phyloP scores from a whole-genome alignment of 30 jellyfish, hydroid and myxozoan genomes.

The Hydractinia echinata region DNA sequence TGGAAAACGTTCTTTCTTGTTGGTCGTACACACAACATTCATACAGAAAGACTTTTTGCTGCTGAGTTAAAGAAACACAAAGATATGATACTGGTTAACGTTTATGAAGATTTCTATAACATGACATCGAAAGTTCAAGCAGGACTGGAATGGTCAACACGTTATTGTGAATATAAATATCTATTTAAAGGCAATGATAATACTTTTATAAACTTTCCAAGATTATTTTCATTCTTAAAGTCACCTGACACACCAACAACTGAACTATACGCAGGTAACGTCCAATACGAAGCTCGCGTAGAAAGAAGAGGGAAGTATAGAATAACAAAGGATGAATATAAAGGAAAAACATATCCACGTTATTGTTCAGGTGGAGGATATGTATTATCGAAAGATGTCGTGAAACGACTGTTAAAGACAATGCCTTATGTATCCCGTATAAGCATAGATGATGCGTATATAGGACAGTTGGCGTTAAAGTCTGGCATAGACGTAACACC shows the following conservation, averaged over 20 bases:
- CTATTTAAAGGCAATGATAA: slow-evolving; percentile 27
- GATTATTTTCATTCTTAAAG: background rate
- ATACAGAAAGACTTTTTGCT: background rate
- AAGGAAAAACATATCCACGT: slow-evolving; percentile 11
- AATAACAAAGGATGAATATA: slow-evolving; percentile 18
- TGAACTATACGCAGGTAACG: slow-evolving; percentile 17
- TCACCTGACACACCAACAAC: too few species aligned
- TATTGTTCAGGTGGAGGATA: slow-evolving; percentile 35
- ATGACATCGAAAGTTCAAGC: slow-evolving; percentile 21
- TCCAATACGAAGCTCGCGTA: slow-evolving; percentile 10
- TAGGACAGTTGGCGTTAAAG: background rate
- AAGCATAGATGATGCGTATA: slow-evolving; percentile 29
- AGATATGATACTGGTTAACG: slow-evolving; percentile 13
- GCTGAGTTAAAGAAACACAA: slow-evolving; percentile 4
- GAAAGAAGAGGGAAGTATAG: slow-evolving; percentile 11
- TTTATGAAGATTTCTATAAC: slow-evolving; percentile 26
- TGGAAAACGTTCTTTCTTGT: slow-evolving; percentile 4
- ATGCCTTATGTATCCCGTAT: background rate
- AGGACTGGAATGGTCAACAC: slow-evolving; percentile 36
- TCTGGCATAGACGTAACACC: background rate
- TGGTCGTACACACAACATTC: background rate
- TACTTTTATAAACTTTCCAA: slow-evolving; percentile 20
- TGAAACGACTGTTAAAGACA: background rate
- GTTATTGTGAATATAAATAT: slow-evolving; percentile 1
- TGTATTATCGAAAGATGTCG: slow-evolving; percentile 24